These are phyloP conservation scores for Globodera ellingtonae DNA, from an alignment of 1,140 invertebrate genomes.

Conservation along the genomic window DNA sequence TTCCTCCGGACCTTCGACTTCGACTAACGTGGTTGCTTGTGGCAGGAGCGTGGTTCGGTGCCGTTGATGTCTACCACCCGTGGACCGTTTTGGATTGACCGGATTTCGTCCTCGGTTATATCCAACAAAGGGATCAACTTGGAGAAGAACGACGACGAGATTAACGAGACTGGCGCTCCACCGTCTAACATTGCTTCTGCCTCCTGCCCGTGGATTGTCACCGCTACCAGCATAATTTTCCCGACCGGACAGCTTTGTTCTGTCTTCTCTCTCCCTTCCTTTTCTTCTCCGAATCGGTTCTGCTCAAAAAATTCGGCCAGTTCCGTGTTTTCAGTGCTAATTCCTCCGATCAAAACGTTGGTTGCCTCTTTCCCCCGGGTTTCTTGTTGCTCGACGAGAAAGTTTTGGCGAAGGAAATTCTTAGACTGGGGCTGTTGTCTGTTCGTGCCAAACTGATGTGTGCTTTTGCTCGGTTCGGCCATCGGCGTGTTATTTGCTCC, in stretches of 20 bases:
- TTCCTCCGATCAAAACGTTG: background rate
- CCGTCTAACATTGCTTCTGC: background rate
- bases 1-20: background rate
- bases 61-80: background rate
- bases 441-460: background rate
- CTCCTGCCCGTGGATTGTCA: background rate
- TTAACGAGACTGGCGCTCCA: background rate
- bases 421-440: background rate
- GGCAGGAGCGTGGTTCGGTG: background rate
- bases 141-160: background rate
- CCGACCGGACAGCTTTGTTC: background rate
- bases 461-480: background rate
- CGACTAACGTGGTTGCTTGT: background rate
- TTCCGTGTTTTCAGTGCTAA: background rate
- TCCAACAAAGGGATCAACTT: background rate
- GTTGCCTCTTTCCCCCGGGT: background rate
- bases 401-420: background rate
- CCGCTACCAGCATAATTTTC: background rate
- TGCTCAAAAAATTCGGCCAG: background rate
- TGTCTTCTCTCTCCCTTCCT: too few relatives aligned
- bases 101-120: background rate
- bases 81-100: background rate
- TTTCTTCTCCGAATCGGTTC: background rate
- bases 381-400: constrained; percentile 6
- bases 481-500: background rate